Conservation (phyloP, 2,888 invertebrate genomes). For the Sminthurides aquaticus region DNA sequence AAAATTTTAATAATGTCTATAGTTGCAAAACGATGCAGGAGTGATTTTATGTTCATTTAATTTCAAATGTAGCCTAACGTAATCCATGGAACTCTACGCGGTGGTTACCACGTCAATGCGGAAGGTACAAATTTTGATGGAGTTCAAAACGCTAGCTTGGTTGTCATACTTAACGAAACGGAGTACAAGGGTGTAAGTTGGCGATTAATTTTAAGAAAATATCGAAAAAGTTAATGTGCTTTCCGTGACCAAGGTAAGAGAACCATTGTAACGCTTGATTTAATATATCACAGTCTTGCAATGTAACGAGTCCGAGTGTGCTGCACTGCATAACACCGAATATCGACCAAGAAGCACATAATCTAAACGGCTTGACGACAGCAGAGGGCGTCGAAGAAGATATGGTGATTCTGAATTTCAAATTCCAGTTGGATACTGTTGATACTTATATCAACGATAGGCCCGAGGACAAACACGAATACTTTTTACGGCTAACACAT, state of each 20-base stretch:
- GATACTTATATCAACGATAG: slow-evolving; percentile 7
- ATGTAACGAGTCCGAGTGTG: slow-evolving; percentile 11
- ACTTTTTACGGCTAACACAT: background rate
- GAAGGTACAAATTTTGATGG: slow-evolving; percentile 16
- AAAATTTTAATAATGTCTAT: too few species aligned
- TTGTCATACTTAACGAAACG: slow-evolving; percentile 9
- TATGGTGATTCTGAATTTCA: slow-evolving; percentile 11
- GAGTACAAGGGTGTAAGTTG: slow-evolving; percentile 14
- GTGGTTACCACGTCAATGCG: slow-evolving; percentile 8
- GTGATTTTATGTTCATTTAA: too few species aligned
- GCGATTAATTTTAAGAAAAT: too few species aligned
- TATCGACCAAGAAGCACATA: background rate
- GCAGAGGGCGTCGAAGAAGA: slow-evolving; percentile 1
- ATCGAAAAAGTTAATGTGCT: too few species aligned
- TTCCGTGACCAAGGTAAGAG: too few species aligned
- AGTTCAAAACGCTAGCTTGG: slow-evolving; percentile 14
- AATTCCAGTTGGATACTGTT: slow-evolving; percentile 15
- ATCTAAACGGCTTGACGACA: background rate
- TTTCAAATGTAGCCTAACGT: slow-evolving; percentile 9
- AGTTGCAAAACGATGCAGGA: too few species aligned
- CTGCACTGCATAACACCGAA: slow-evolving; percentile 12
- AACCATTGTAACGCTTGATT: background rate
- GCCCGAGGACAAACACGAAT: slow-evolving; percentile 10
- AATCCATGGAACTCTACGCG: slow-evolving; percentile 7
- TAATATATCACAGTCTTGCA: slow-evolving; percentile 11